Percentiles rank a stretch among this genome's conserved stretches.
Conservation (phyloP, 2,797 vertebrate genomes). For the Typhlichthys eigenmanni region DNA sequence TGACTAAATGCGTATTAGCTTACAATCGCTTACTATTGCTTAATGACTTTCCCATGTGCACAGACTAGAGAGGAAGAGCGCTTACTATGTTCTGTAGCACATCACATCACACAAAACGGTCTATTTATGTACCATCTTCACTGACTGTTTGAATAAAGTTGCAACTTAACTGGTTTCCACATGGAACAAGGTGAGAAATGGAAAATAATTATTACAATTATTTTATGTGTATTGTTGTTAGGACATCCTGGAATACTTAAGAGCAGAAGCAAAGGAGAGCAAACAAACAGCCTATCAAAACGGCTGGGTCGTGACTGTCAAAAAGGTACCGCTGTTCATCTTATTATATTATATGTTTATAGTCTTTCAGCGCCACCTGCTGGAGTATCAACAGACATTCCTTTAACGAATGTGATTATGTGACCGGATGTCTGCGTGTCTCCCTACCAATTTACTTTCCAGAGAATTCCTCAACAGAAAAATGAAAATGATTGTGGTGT, state of each 20-base stretch:
- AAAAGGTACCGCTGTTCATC: conserved; percentile 74
- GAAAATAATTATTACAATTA: not conserved
- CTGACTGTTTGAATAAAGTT: too few relatives aligned
- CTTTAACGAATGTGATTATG: not conserved
- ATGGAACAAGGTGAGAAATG: too few relatives aligned
- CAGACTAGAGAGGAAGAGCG: too few relatives aligned
- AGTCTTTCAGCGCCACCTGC: not conserved
- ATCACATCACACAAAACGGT: too few relatives aligned
- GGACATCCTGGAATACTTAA: conserved; percentile 95
- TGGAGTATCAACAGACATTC: not conserved
- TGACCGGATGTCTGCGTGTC: conserved; percentile 7
- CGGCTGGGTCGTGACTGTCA: conserved; percentile 88
- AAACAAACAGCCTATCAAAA: conserved; percentile 85
- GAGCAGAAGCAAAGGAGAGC: conserved; percentile 93
- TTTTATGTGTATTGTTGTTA: conserved; percentile 53
- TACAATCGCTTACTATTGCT: too few relatives aligned
- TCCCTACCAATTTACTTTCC: conserved; percentile 39
- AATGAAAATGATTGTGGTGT: conserved; percentile 98
- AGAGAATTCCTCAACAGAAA: conserved; percentile 96
- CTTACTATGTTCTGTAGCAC: too few relatives aligned
- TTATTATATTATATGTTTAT: not conserved
- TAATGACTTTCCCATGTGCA: too few relatives aligned
- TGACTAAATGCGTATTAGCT: too few relatives aligned
- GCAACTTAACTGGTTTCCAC: too few relatives aligned
- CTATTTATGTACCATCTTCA: too few relatives aligned